Evolutionary conservation across 1,140 invertebrate genomes (phyloP), one percentile per base, ranked within the genome.

Genomic region (Dreissena polymorpha): DNA sequence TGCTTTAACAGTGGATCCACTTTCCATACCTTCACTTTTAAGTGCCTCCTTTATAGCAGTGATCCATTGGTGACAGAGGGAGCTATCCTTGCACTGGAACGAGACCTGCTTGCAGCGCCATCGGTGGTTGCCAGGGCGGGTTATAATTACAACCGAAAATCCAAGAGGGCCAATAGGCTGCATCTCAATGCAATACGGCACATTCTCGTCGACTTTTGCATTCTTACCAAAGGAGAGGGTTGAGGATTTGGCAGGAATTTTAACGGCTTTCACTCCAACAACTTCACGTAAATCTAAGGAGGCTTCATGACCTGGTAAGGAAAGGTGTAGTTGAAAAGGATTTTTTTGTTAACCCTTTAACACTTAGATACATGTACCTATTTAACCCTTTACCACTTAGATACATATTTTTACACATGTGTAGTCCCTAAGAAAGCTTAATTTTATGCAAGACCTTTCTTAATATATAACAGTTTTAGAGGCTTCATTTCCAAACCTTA

Each of bases 21-120:
- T 39, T 39, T 39, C 39, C 39, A 39, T 39, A 39, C 39, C 39
- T 39, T 39, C 83, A 63, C 51, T 73, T 39, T 71, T 72, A 1
- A 91, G 68, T 10, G 78, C 49, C 13, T 87, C 84, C 49, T 83
- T 77, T 21, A 91, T 88, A 57, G 65, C 86, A 3, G 88, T 83
- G 23, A 91, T 83, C 90, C 90, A 91, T 12, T 86, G 75, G 25
- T 86, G 84, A 68, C 88, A 88, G 6, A 85, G 85, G 5, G 60
- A 64, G 65, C 85, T 87, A 50, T 90, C 89, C 51, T 74, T 83
- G 71, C 90, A 89, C 13, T 82, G 78, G 51, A 91, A 89, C 14
- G 65, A 77, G 8, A 89, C 67, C 21, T 75, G 72, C 68, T 87
- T 86, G 53, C 84, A 85, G 14, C 89, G 77, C 90, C 89, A 91